Conservation (phyloP, 2,113 vertebrate species). For the Sceloporus tristichus region DNA sequence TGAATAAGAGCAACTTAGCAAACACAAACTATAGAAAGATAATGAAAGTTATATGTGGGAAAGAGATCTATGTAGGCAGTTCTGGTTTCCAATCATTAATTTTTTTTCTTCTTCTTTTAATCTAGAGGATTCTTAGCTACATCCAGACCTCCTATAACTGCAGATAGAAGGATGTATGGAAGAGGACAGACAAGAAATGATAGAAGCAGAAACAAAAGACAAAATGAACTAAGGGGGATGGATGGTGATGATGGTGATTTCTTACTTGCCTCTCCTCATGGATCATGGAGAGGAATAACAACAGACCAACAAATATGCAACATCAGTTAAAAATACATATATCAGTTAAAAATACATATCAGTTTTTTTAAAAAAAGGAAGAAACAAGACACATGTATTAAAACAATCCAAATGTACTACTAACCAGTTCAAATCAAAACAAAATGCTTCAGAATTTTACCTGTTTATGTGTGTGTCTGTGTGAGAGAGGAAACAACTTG, state of each 20-base stretch:
- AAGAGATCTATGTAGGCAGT: background rate
- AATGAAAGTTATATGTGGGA: background rate
- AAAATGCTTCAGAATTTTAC: background rate
- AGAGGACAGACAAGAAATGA: background rate
- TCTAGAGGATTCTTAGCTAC: background rate
- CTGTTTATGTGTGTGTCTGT: accelerated
- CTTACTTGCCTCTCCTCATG: too few species aligned
- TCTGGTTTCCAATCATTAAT: background rate
- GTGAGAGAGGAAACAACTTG: accelerated
- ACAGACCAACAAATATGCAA: too few species aligned
- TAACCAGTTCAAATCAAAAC: background rate
- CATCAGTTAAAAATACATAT: too few species aligned
- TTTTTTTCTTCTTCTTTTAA: background rate
- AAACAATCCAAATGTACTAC: too few species aligned
- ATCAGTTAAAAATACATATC: too few species aligned
- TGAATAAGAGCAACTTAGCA: background rate
- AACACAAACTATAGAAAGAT: background rate
- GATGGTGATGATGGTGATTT: too few species aligned
- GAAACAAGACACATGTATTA: too few species aligned
- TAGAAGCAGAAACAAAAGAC: background rate
- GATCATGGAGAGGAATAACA: too few species aligned
- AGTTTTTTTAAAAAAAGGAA: too few species aligned
- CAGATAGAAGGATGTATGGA: background rate
- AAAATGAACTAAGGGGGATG: background rate
- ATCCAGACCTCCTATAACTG: background rate